phyloP scores from a whole-genome alignment of 2,888 invertebrate species.

The Cotesia congregata region DNA sequence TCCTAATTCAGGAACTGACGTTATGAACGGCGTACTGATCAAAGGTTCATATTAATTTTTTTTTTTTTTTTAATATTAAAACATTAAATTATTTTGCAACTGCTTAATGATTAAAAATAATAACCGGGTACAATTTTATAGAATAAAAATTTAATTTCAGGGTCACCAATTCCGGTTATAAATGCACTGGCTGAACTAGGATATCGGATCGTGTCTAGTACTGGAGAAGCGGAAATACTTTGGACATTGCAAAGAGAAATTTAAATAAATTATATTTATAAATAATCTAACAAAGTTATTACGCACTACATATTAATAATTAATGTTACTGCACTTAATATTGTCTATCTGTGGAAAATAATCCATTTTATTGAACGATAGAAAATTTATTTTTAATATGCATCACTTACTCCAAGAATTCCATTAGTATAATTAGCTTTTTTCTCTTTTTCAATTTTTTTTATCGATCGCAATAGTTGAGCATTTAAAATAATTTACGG shows the following conservation, averaged over 20 bases:
- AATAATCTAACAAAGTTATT: not conserved
- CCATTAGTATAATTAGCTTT: not conserved
- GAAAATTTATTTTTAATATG: not conserved
- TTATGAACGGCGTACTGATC: slow-evolving; percentile 82
- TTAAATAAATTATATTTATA: slow-evolving; percentile 63
- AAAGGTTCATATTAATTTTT: slow-evolving; percentile 70
- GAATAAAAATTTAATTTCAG: slow-evolving; percentile 58
- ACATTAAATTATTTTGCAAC: slow-evolving; percentile 9
- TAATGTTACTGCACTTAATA: not conserved
- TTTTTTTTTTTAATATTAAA: not conserved
- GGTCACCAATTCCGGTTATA: slow-evolving; percentile 78
- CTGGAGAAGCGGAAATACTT: slow-evolving; percentile 85
- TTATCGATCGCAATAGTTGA: not conserved
- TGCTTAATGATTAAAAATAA: not conserved
- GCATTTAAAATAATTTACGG: not conserved
- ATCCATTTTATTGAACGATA: not conserved
- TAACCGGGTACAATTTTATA: not conserved
- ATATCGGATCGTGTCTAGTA: slow-evolving; percentile 82
- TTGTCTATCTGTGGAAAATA: not conserved
- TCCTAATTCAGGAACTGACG: slow-evolving; percentile 75
- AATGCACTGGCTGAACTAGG: slow-evolving; percentile 84
- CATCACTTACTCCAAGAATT: not conserved
- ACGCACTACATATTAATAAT: slow-evolving; percentile 18
- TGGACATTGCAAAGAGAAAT: slow-evolving; percentile 88
- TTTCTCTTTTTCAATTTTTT: not conserved